Conservation (phyloP, 2,797 vertebrate species). For the Eptatretus atami region DNA sequence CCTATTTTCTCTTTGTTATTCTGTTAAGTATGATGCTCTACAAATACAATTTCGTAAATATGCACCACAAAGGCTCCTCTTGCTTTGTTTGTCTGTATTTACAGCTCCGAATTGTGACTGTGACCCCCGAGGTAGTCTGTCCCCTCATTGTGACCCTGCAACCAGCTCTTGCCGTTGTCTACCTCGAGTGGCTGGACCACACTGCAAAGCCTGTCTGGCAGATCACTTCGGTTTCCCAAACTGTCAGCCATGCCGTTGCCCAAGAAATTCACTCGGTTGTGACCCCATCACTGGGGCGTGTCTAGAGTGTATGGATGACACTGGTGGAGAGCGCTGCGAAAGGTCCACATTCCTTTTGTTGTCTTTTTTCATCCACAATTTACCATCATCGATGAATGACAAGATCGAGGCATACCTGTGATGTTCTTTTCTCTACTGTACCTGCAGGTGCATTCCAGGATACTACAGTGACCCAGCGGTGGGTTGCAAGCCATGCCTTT, state of each 20-base stretch:
- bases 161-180: constrained; percentile 34
- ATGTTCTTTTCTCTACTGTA: fast-evolving
- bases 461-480: constrained; percentile 40
- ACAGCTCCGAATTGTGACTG: constrained; percentile 27
- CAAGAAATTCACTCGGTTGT: constrained; percentile 25
- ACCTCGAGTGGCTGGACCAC: constrained; percentile 17
- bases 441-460: constrained; percentile 24
- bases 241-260: constrained; percentile 34
- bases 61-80: too few relatives aligned
- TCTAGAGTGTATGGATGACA: constrained; percentile 20
- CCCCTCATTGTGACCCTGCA: constrained; percentile 21
- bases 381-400: too few relatives aligned
- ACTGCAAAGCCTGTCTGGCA: constrained; percentile 28
- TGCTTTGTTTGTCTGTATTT: too few relatives aligned
- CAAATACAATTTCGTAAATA: too few relatives aligned
- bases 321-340: constrained; percentile 24
- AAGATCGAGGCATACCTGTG: background rate
- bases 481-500: constrained; percentile 43
- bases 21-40: too few relatives aligned
- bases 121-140: constrained; percentile 23
- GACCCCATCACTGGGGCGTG: constrained; percentile 21
- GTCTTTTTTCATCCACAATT: too few relatives aligned
- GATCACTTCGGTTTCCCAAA: constrained; percentile 31
- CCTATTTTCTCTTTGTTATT: too few relatives aligned
- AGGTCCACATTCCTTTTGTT: constrained; percentile 14